These are phyloP conservation scores for Styela plicata DNA, from an alignment of 23 tunicate species.

Conservation along the genomic window DNA sequence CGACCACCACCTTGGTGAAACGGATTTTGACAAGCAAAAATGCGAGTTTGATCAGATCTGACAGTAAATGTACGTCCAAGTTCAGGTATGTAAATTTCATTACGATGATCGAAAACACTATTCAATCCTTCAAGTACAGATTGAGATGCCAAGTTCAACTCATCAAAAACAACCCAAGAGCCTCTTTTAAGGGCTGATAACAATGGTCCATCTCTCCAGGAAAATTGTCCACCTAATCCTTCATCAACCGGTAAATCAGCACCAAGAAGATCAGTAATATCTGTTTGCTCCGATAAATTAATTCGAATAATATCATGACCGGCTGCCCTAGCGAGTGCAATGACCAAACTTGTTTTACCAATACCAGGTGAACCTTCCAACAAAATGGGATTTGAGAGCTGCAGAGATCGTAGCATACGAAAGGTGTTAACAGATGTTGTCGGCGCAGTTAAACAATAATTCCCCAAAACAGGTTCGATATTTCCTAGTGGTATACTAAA, in stretches of 20 bases:
- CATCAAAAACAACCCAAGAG: slow-evolving; percentile 95
- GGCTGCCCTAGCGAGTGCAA: slow-evolving; percentile 64
- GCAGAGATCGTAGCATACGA: slow-evolving; percentile 71
- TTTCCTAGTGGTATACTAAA: slow-evolving; percentile 43
- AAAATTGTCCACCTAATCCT: slow-evolving; percentile 86
- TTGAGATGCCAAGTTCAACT: slow-evolving; percentile 95
- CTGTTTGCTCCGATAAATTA: slow-evolving; percentile 97
- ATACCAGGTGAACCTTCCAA: slow-evolving; percentile 98
- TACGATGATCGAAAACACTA: slow-evolving; percentile 95
- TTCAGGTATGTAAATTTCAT: slow-evolving; percentile 82
- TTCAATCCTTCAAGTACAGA: slow-evolving; percentile 94
- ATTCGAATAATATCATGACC: slow-evolving; percentile 68
- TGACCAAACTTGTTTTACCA: slow-evolving; percentile 89
- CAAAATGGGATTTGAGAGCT: slow-evolving; percentile 74
- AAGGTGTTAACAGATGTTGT: slow-evolving; percentile 70
- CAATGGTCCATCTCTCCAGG: slow-evolving; percentile 98
- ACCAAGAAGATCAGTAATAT: slow-evolving; percentile 92
- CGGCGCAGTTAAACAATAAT: slow-evolving; percentile 62
- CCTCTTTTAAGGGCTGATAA: slow-evolving; percentile 77
- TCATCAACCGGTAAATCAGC: slow-evolving; percentile 93
- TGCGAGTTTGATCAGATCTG: slow-evolving; percentile 52
- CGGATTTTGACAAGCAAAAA: slow-evolving; percentile 99
- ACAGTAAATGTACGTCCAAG: slow-evolving; percentile 58
- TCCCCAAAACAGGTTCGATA: neutral
- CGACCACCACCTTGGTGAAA: slow-evolving; percentile 96